Base-by-base conservation (phyloP, 2,797 vertebrate species). In the Typhlichthys eigenmanni region DNA sequence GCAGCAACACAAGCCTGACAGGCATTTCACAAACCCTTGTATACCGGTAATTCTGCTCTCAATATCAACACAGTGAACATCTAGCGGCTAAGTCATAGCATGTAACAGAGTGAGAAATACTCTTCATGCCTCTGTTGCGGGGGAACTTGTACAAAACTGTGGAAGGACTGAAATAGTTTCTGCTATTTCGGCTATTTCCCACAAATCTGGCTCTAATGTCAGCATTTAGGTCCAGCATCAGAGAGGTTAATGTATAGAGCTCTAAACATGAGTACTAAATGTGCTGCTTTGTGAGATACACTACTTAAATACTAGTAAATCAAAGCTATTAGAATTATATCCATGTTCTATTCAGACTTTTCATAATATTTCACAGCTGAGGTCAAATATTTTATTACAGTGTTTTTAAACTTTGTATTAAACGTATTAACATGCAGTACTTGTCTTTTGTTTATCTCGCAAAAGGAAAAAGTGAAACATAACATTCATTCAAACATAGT, bases 1-100 rank as follows among this genome's bases (percentile, higher is more conserved):
- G 2, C 69, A 50, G 55, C 72, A 29, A 67, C 47, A 55, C 66
- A 69, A 58, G 60, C n/a, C 24, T 24, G 34, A 69, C 50, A 56
- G 58, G 4, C 57, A 50, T 49, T 62, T 58, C 63, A 67, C 46
- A 57, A 45, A 57, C 56, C 59, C n/a, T 24, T 29, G 43, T 47
- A 13, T 58, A 29, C 24, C 24, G 24, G 24, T 29, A 11, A 47
- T 14, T 8, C 65, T 49, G 48, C 52, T 55, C 64, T 38, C 56
- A 52, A 60, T 32, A 64, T 5, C 62, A 5, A 17, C 49, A 29
- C 24, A 29, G 53, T 62, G 56, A 58, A 52, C 14, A 32, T 2
- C 16, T 54, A 57, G 46, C 34, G 45, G 49, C 34, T 2, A 29
- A 54, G 52, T 43, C 3, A 16, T 32, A 49, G 49, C 34, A 6